Base-by-base conservation (phyloP, 2,797 vertebrate genomes). In the Hoplostethus mediterraneus region DNA sequence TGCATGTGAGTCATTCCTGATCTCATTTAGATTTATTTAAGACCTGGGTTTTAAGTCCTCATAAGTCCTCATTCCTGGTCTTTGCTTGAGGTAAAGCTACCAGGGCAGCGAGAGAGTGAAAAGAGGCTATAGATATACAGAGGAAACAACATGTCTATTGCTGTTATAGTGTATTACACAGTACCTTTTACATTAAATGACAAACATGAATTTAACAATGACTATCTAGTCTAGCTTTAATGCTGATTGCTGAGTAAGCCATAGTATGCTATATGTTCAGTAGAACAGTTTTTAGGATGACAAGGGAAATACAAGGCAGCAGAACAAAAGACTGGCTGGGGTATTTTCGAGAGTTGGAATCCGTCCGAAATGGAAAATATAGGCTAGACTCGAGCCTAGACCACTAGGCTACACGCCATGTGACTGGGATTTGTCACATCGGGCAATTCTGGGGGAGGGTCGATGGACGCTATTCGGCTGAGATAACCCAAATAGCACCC, bases 351-450 rank as follows among this genome's bases (percentile, higher is more conserved):
- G 60, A 72, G 65, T 75, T 88, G 73, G 54, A 77, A 56, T 71
- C 31, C 31, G 56, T 42, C 59, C 1, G 36, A 67, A 81, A 75
- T 59, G 58, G 71, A 82, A 83, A 82, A 81, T 64, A 65, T 38
- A 61, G 62, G 31, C 62, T 51, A 6, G 11, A 75, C 63, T 77
- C 13, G 58, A 36, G 52, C 61, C 71, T 40, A 33, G 25, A 67
- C 71, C 42, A 2, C 52, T 40, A 75, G 58, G 60, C 64, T 73
- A 51, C 40, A 62, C 53, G 69, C 71, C 82, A 88, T 81, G 87
- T 89, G 89, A 89, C 82, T 67, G 68, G 79, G 77, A 71, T 82
- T 79, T 87, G 75, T 88, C 84, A 87, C 81, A 78, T 55, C 28
- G 55, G 55, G 57, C 31, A 63, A 42, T 71, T 80, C 61, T 61